phyloP scores from a whole-genome alignment of 92 coral and sea anemone species.

The Epizoanthus ramosus region DNA sequence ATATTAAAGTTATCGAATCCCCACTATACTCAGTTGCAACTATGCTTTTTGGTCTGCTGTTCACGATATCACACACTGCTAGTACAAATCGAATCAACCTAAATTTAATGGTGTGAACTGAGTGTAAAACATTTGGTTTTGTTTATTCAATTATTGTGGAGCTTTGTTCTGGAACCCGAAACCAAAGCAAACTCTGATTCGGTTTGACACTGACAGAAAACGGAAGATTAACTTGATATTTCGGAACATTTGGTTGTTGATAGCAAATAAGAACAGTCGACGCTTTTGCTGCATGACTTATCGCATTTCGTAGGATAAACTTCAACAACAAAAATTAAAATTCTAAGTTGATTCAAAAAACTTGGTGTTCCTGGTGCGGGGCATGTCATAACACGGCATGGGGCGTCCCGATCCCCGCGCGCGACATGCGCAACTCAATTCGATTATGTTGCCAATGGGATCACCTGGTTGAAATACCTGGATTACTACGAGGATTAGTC shows the following conservation, averaged over 20 bases:
- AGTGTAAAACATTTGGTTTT: constrained; percentile 3
- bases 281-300: not conserved
- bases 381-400: constrained; percentile 3
- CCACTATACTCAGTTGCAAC: too few species aligned
- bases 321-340: not conserved
- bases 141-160: constrained; percentile 8
- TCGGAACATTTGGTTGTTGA: not conserved
- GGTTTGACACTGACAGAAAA: not conserved
- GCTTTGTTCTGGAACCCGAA: not conserved
- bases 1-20: too few species aligned
- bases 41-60: too few species aligned
- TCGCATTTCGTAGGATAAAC: not conserved
- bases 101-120: not conserved
- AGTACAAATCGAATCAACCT: not conserved
- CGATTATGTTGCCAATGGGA: constrained; percentile 28
- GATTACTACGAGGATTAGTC: constrained; percentile 26
- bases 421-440: not conserved
- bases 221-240: not conserved
- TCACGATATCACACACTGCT: not conserved
- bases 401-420: not conserved
- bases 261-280: not conserved
- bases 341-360: not conserved
- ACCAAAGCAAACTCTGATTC: not conserved
- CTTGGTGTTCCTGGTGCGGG: not conserved
- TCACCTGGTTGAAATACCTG: constrained; percentile 35